Evolutionary conservation across 2,113 vertebrate genomes (phyloP).

Genomic region (Mola mola): DNA sequence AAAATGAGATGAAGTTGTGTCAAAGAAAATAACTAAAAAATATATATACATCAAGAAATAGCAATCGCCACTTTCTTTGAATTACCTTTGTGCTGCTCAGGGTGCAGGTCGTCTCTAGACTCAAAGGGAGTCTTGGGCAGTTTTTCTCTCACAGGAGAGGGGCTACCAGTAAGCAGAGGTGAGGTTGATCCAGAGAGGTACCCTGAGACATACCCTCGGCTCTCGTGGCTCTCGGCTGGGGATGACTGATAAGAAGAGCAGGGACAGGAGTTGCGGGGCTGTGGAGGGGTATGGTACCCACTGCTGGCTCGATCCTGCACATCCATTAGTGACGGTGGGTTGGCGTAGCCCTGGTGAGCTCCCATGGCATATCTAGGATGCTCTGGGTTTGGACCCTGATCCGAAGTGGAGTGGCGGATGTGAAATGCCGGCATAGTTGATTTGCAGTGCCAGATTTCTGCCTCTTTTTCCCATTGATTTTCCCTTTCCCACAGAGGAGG

Average conservation of each 20-base stretch:
- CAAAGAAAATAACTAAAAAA: not conserved
- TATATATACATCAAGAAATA: constrained; percentile 1
- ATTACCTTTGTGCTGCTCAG: constrained; percentile 63
- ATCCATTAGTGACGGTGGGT: constrained; percentile 75
- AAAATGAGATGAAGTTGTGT: not conserved
- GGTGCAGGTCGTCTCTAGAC: constrained; percentile 35
- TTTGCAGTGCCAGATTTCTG: constrained; percentile 77
- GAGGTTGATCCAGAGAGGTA: constrained; percentile 79
- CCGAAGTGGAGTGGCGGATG: constrained; percentile 73
- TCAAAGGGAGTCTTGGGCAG: constrained; percentile 33
- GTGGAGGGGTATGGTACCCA: constrained; percentile 77
- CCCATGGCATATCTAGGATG: constrained; percentile 60
- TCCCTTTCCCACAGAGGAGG: constrained; percentile 67
- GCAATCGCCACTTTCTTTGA: not conserved
- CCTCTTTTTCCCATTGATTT: constrained; percentile 73
- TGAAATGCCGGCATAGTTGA: constrained; percentile 64
- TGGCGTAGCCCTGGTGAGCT: constrained; percentile 64
- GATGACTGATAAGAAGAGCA: constrained; percentile 76
- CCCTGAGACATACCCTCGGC: constrained; percentile 78
- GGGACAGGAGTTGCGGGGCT: constrained; percentile 72
- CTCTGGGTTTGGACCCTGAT: constrained; percentile 65
- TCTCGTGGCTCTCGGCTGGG: constrained; percentile 75
- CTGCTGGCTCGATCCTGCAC: constrained; percentile 78
- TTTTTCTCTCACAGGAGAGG: constrained; percentile 64
- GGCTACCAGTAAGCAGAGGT: constrained; percentile 65